Percentiles rank a stretch among this genome's conserved stretches.
These are phyloP conservation scores for Diadegma fenestrale DNA, from an alignment of 2,888 invertebrate genomes.

Conservation along the genomic window DNA sequence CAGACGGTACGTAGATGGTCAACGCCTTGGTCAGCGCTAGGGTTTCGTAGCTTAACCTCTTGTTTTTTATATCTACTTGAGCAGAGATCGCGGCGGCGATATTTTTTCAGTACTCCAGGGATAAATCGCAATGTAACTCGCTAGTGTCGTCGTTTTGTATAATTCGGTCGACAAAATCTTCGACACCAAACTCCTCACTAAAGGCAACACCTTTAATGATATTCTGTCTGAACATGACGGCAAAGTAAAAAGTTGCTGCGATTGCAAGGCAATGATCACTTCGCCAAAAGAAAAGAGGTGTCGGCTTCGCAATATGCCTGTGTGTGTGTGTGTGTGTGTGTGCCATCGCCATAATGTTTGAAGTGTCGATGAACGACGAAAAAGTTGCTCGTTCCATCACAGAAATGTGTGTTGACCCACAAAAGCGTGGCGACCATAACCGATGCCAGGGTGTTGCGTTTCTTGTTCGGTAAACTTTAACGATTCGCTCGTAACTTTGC, in stretches of 20 bases:
- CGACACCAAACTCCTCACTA: conserved; percentile 33
- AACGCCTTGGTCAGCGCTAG: conserved; percentile 45
- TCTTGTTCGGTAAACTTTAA: conserved; percentile 13
- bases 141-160: background rate
- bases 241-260: conserved; percentile 33
- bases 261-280: conserved; percentile 43
- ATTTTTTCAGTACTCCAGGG: conserved; percentile 18
- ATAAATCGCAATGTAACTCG: conserved; percentile 62
- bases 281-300: conserved; percentile 40
- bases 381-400: conserved; percentile 41
- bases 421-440: background rate
- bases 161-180: background rate
- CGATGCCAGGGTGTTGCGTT: conserved; percentile 25
- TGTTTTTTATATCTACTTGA: conserved; percentile 35
- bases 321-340: background rate
- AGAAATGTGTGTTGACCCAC: conserved; percentile 47
- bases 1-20: conserved; percentile 71
- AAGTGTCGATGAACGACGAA: conserved; percentile 23
- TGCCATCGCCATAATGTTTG: background rate
- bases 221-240: conserved; percentile 55
- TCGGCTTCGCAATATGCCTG: conserved; percentile 8
- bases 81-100: conserved; percentile 21
- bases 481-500: background rate
- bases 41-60: conserved; percentile 9
- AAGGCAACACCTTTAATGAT: conserved; percentile 66